Evolutionary conservation across 2,888 invertebrate species (phyloP).

Genomic region (Agrotis segetum): DNA sequence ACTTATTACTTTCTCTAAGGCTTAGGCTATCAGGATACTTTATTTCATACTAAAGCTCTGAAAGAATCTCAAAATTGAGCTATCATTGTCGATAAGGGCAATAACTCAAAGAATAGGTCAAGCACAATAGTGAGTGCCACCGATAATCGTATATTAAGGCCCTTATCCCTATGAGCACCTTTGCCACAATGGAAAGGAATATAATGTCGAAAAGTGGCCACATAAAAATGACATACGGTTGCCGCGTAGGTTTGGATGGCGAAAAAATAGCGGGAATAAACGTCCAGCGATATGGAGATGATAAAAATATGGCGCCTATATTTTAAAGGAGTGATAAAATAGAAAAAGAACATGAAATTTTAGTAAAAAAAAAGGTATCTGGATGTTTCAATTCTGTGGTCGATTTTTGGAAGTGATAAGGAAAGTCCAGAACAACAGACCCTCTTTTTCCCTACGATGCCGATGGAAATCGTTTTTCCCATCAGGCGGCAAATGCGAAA

Average conservation of each 20-base stretch:
- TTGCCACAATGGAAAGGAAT: constrained; percentile 89
- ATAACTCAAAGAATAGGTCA: constrained; percentile 89
- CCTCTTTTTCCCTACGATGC: constrained; percentile 67
- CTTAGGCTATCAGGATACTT: constrained; percentile 41
- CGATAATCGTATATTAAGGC: constrained; percentile 91
- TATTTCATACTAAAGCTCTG: constrained; percentile 60
- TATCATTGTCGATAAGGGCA: constrained; percentile 83
- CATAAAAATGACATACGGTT: constrained; percentile 90
- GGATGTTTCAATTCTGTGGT: background rate
- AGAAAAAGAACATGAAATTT: constrained; percentile 21
- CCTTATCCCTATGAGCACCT: constrained; percentile 90
- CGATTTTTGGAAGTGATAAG: constrained; percentile 56
- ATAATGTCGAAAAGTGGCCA: constrained; percentile 90
- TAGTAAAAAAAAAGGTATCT: constrained; percentile 5
- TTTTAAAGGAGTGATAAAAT: constrained; percentile 49
- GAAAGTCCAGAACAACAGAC: constrained; percentile 66
- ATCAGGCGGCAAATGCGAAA: constrained; percentile 91
- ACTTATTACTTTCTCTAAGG: constrained; percentile 33
- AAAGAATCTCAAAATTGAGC: constrained; percentile 81
- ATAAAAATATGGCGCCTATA: constrained; percentile 61
- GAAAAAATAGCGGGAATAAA: constrained; percentile 74
- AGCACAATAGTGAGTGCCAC: constrained; percentile 90
- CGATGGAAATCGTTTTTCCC: constrained; percentile 81
- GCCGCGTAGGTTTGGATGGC: constrained; percentile 74
- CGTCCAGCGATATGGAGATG: constrained; percentile 60